Conservation (phyloP, 64 coral and sea anemone genomes). For the Dendronephthya gigantea region DNA sequence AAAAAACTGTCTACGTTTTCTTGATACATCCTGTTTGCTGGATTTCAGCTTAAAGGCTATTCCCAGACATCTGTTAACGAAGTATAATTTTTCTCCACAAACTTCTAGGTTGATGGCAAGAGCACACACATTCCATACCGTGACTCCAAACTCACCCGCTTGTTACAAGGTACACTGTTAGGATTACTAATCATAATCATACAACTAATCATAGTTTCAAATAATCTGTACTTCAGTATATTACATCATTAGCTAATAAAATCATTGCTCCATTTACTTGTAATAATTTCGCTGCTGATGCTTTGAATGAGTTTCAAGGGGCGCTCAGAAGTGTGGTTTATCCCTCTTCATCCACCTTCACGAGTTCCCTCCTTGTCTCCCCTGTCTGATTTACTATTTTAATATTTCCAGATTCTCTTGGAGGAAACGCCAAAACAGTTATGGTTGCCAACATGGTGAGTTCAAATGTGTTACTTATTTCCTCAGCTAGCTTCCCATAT, state of each 20-base stretch:
- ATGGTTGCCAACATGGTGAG: slow-evolving; percentile 98
- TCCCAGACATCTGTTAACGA: background rate
- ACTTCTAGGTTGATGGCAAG: slow-evolving; percentile 73
- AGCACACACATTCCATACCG: slow-evolving; percentile 93
- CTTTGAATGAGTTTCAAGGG: no score
- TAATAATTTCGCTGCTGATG: no score
- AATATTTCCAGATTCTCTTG: slow-evolving; percentile 62
- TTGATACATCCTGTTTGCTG: no score
- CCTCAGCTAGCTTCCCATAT: no score
- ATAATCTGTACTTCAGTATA: no score
- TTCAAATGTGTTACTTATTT: background rate
- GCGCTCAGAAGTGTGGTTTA: no score
- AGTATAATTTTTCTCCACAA: background rate
- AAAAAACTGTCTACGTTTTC: no score
- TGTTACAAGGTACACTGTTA: slow-evolving; percentile 56
- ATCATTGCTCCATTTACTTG: no score
- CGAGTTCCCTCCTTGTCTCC: background rate
- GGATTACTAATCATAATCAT: background rate
- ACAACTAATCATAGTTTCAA: background rate
- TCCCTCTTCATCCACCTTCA: no score
- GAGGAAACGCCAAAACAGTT: slow-evolving; percentile 90
- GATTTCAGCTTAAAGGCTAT: no score
- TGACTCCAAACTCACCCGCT: slow-evolving; percentile 80
- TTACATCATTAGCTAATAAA: no score
- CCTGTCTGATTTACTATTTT: background rate